Conservation (phyloP, 2,113 vertebrate species). For the Eonycteris spelaea region DNA sequence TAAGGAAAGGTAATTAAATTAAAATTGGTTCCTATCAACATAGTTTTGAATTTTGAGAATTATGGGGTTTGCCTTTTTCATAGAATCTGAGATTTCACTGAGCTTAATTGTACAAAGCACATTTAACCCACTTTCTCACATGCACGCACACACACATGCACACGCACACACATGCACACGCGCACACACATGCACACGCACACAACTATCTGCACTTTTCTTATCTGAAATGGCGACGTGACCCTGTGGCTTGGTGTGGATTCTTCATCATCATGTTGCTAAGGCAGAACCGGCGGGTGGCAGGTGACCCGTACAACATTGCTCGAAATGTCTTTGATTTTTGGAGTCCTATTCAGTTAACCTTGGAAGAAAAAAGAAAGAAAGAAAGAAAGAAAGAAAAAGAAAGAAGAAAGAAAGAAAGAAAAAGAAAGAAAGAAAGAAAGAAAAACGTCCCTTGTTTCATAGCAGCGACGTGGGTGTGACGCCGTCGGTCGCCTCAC, state of each 20-base stretch:
- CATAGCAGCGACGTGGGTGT: neutral
- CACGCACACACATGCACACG: too few relatives aligned
- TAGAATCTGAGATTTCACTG: neutral
- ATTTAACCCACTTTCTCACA: neutral
- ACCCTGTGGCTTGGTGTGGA: neutral
- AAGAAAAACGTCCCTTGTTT: neutral
- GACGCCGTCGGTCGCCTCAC: too few relatives aligned
- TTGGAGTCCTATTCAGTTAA: neutral
- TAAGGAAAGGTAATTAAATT: neutral
- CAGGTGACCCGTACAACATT: neutral
- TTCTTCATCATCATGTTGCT: conserved; percentile 49
- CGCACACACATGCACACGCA: too few relatives aligned
- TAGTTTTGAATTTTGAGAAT: neutral
- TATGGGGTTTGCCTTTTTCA: neutral
- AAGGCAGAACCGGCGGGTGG: conserved; percentile 46
- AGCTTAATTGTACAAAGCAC: neutral
- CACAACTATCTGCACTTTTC: neutral
- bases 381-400: neutral
- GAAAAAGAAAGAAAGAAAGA: too few relatives aligned
- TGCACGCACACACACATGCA: neutral
- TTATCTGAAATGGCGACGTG: neutral
- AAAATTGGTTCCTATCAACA: neutral
- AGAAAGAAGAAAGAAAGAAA: neutral
- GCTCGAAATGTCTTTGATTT: conserved; percentile 47
- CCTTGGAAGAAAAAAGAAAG: neutral